Conservation (phyloP, 2,888 invertebrate genomes). For the Actias luna region DNA sequence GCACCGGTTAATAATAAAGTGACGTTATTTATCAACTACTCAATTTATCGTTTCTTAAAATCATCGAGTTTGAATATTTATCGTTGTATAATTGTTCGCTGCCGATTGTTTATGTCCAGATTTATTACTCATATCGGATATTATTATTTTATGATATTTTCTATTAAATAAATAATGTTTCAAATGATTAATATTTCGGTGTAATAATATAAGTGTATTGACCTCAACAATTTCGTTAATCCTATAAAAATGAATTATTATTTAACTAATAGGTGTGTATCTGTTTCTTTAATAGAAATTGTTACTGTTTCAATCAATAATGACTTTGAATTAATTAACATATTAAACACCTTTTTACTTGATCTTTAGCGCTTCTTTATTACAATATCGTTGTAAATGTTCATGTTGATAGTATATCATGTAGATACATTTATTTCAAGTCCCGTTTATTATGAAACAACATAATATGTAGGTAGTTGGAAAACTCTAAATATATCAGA, state of each 20-base stretch:
- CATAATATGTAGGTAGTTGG: background rate
- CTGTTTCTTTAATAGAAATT: conserved; percentile 1
- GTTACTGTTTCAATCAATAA: conserved; percentile 3
- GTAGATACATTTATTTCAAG: conserved; percentile 1
- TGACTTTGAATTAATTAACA: conserved; percentile 9
- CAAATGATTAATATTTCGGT: conserved; percentile 16
- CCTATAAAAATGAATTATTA: conserved; percentile 19
- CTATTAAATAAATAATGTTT: conserved; percentile 29
- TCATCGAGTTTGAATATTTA: conserved; percentile 56
- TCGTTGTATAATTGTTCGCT: conserved; percentile 54
- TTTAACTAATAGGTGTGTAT: conserved; percentile 12
- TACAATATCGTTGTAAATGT: background rate
- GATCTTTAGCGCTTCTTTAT: conserved; percentile 5
- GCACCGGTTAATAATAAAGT: conserved; percentile 40
- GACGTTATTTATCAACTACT: conserved; percentile 44
- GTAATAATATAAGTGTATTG: conserved; percentile 21
- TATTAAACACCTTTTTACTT: conserved; percentile 10
- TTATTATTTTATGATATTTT: conserved; percentile 25
- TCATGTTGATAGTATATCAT: background rate
- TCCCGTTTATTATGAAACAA: background rate
- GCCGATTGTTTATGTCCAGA: conserved; percentile 37
- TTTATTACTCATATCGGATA: conserved; percentile 30
- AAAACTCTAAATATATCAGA: background rate
- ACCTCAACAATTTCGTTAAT: conserved; percentile 26
- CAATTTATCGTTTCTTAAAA: conserved; percentile 57